phyloP scores from a whole-genome alignment of 2,113 vertebrate species.

The Morphnarchus princeps region DNA sequence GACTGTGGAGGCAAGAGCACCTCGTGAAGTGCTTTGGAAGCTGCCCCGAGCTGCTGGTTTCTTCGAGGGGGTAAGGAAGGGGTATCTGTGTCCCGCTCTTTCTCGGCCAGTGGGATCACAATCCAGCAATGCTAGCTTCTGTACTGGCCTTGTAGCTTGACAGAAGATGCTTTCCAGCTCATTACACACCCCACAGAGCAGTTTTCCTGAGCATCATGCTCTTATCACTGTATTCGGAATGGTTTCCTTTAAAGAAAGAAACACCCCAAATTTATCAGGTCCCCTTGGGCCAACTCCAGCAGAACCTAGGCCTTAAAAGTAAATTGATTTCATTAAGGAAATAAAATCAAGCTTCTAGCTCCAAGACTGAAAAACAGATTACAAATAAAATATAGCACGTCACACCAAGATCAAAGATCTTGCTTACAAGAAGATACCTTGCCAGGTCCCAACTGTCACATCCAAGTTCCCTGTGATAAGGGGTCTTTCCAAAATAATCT shows the following conservation, averaged over 20 bases:
- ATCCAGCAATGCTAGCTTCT: not conserved
- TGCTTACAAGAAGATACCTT: not conserved
- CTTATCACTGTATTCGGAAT: not conserved
- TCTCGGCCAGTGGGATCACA: not conserved
- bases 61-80: not conserved
- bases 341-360: not conserved
- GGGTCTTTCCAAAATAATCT: not conserved
- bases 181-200: not conserved
- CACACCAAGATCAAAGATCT: not conserved
- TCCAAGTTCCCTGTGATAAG: accelerated
- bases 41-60: not conserved
- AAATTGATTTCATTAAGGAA: not conserved
- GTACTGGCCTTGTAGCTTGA: not conserved
- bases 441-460: not conserved
- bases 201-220: not conserved
- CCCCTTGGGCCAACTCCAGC: not conserved
- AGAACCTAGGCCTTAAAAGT: not conserved
- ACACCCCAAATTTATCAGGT: not conserved
- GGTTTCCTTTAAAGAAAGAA: not conserved
- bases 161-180: not conserved
- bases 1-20: not conserved
- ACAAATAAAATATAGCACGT: not conserved
- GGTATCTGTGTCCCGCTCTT: not conserved
- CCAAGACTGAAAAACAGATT: not conserved
- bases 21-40: not conserved